Evolutionary conservation across 2,888 invertebrate species (phyloP).

Genomic region (Cloeon dipterum): DNA sequence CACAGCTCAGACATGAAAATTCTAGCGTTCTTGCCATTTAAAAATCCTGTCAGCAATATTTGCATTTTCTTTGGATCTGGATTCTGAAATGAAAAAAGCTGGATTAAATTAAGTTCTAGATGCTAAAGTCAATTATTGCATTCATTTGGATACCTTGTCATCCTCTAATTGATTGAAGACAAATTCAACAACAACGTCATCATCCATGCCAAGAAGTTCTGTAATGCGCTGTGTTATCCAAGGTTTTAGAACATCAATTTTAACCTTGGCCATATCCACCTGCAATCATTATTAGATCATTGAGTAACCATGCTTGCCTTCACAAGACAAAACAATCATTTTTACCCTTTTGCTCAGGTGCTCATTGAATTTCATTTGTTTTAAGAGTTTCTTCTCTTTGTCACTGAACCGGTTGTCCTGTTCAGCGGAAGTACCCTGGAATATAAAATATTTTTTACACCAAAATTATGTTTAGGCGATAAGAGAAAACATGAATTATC

Average conservation of each 20-base stretch:
- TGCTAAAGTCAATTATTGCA: background rate
- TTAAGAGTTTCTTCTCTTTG: constrained; percentile 97
- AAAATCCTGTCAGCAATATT: constrained; percentile 97
- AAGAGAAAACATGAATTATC: background rate
- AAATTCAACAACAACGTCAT: constrained; percentile 97
- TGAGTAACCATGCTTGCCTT: too few species aligned
- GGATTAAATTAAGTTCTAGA: background rate
- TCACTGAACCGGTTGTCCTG: constrained; percentile 99
- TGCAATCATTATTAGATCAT: constrained; percentile 21
- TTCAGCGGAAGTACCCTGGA: constrained; percentile 90
- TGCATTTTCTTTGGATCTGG: constrained; percentile 98
- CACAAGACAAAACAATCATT: too few species aligned
- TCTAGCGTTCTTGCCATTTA: constrained; percentile 92
- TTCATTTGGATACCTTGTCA: constrained; percentile 41
- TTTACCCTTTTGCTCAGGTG: constrained; percentile 73
- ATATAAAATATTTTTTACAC: constrained; percentile 6
- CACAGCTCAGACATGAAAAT: constrained; percentile 96
- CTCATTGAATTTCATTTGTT: constrained; percentile 96
- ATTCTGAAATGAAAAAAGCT: too few species aligned
- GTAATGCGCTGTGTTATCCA: constrained; percentile 97
- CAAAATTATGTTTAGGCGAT: too few species aligned
- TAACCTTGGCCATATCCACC: constrained; percentile 97
- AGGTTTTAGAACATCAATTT: constrained; percentile 91
- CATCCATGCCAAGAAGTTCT: constrained; percentile 89
- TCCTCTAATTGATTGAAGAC: constrained; percentile 93